Conservation (phyloP, 2,797 vertebrate genomes). For the Gastrophryne carolinensis region DNA sequence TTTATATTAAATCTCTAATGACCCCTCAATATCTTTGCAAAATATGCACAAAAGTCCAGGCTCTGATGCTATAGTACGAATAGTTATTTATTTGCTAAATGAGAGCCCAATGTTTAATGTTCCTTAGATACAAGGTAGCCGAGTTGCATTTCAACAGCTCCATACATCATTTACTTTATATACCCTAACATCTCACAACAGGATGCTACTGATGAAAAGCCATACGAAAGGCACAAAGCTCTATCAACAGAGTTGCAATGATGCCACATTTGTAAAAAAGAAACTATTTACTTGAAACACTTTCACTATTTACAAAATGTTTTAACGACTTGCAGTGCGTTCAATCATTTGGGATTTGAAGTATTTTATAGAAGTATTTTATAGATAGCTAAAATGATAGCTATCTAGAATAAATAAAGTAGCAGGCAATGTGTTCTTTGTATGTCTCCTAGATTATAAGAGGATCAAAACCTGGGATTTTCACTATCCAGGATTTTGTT, state of each 20-base stretch:
- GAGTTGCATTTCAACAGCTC: constrained; percentile 94
- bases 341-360: background rate
- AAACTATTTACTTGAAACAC: constrained; percentile 65
- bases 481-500: too few species aligned
- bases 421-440: too few species aligned
- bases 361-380: too few species aligned
- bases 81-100: constrained; percentile 99
- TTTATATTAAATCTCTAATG: constrained; percentile 99
- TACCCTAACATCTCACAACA: constrained; percentile 96
- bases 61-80: constrained; percentile 93
- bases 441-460: too few species aligned
- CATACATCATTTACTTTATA: constrained; percentile 99
- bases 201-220: constrained; percentile 81
- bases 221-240: constrained; percentile 69
- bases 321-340: background rate
- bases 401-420: too few species aligned
- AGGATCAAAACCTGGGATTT: too few species aligned
- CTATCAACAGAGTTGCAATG: constrained; percentile 71
- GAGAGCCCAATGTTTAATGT: constrained; percentile 99
- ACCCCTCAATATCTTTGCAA: constrained; percentile 82
- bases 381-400: too few species aligned
- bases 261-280: constrained; percentile 71
- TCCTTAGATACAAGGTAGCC: constrained; percentile 99
- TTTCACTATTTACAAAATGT: constrained; percentile 41
- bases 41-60: constrained; percentile 97